Evolutionary conservation across 92 coral and sea anemone species (phyloP).

Genomic region (Pocillopora meandrina): DNA sequence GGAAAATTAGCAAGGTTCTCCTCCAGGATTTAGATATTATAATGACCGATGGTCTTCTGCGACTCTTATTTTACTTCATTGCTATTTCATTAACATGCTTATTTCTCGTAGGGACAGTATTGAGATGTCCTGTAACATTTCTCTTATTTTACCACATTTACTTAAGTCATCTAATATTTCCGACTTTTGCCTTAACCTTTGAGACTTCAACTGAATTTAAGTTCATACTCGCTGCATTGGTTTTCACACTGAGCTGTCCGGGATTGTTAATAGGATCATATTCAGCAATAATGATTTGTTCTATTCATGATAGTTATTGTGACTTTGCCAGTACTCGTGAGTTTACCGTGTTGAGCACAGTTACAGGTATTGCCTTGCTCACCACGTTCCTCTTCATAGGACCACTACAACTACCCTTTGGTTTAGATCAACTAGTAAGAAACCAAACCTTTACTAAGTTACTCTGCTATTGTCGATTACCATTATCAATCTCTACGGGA

Average conservation of each 20-base stretch:
- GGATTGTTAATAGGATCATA: background rate
- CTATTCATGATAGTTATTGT: background rate
- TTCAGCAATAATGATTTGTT: background rate
- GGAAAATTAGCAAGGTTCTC: background rate
- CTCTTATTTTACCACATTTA: background rate
- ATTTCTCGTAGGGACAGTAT: too few species aligned
- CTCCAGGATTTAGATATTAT: background rate
- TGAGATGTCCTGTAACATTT: background rate
- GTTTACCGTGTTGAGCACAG: background rate
- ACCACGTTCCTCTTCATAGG: background rate
- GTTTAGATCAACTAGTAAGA: background rate
- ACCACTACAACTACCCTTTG: background rate
- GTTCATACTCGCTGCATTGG: background rate
- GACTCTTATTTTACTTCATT: background rate
- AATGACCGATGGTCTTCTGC: background rate
- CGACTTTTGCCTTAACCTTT: background rate
- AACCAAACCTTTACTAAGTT: background rate
- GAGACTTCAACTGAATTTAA: background rate
- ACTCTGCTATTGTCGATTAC: slow-evolving; percentile 1
- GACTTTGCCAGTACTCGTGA: background rate
- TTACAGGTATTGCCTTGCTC: background rate
- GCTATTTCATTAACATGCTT: background rate
- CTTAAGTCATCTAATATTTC: background rate
- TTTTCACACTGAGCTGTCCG: background rate
- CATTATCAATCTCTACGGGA: background rate